Conservation (phyloP, 2,113 vertebrate genomes). For the Dendropsophus ebraccatus region DNA sequence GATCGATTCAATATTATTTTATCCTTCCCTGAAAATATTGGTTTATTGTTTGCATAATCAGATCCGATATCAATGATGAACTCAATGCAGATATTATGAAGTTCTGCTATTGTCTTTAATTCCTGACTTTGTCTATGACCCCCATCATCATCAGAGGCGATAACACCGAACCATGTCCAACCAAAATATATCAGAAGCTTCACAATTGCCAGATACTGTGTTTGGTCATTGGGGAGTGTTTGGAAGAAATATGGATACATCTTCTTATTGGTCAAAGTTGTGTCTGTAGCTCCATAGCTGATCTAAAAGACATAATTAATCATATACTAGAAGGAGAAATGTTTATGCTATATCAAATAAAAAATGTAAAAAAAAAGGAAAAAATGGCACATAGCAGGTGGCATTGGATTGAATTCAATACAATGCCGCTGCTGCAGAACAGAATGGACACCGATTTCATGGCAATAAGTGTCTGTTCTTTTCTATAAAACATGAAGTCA, state of each 20-base stretch:
- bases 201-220: conserved; percentile 76
- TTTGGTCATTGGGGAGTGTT: too few relatives aligned
- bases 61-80: not conserved
- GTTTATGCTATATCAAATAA: too few relatives aligned
- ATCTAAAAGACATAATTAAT: conserved; percentile 64
- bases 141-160: conserved; percentile 77
- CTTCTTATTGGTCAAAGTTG: conserved; percentile 76
- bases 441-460: too few relatives aligned
- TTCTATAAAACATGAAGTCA: too few relatives aligned
- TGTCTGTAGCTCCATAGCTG: conserved; percentile 81
- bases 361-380: too few relatives aligned
- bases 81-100: conserved; percentile 17
- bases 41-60: too few relatives aligned
- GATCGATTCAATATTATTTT: not conserved
- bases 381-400: too few relatives aligned
- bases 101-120: not conserved
- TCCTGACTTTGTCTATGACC: conserved; percentile 61
- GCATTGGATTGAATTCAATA: too few relatives aligned
- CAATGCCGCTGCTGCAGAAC: too few relatives aligned
- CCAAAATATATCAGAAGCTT: conserved; percentile 77
- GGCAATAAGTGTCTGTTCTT: too few relatives aligned
- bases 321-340: not conserved
- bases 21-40: too few relatives aligned
- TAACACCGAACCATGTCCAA: conserved; percentile 79
- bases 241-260: too few relatives aligned